A percentile compares a stretch with the other conserved stretches of the same genome.
phyloP scores from a whole-genome alignment of 2,888 invertebrate genomes.

The Tiliacea citrago region DNA sequence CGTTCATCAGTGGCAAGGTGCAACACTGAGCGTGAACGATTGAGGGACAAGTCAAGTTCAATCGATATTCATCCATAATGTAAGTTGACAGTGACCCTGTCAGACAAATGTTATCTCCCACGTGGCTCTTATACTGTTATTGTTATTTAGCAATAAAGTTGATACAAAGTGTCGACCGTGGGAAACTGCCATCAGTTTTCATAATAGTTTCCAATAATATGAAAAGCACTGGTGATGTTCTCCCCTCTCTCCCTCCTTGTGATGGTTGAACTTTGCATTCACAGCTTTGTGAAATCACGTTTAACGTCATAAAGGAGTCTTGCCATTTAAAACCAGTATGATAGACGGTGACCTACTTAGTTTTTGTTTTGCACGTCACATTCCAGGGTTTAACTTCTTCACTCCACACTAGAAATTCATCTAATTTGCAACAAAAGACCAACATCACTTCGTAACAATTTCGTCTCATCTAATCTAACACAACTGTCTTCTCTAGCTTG shows the following conservation, averaged over 20 bases:
- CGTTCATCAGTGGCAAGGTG: background rate
- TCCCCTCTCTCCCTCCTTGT: too few species aligned
- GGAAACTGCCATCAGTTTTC: conserved; percentile 25
- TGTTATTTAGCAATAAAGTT: background rate
- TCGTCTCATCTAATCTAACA: too few species aligned
- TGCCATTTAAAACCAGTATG: background rate
- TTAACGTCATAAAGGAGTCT: background rate
- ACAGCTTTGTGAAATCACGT: too few species aligned
- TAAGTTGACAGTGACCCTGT: conserved; percentile 38
- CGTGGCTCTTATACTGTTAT: background rate
- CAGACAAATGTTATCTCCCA: conserved; percentile 45
- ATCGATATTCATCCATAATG: conserved; percentile 63
- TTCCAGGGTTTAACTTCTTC: background rate
- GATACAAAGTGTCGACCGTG: background rate
- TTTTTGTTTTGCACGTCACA: background rate
- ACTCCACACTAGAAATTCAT: background rate
- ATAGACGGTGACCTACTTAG: too few species aligned
- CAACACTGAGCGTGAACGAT: conserved; percentile 19
- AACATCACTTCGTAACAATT: background rate
- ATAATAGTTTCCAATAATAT: background rate
- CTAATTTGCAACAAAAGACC: background rate
- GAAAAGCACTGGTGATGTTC: conserved; percentile 2
- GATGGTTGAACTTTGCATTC: background rate
- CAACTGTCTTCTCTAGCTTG: background rate
- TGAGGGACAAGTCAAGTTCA: conserved; percentile 47